These are phyloP conservation scores for Phyllotreta striolata DNA, from an alignment of 2,888 invertebrate genomes.

Conservation along the genomic window DNA sequence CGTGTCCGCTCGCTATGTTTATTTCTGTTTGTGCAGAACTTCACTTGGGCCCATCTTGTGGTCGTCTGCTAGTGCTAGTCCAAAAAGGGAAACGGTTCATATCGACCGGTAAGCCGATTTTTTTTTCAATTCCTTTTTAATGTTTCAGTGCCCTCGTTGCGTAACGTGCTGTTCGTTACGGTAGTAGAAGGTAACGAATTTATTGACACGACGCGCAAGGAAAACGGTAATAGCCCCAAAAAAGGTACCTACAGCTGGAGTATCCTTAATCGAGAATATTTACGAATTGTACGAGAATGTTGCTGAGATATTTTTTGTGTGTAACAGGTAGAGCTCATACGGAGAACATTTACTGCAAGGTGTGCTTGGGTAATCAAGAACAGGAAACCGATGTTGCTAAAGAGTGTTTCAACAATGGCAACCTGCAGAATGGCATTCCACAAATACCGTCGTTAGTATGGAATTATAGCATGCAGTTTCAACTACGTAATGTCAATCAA, in stretches of 20 bases:
- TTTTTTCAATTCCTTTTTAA: slow-evolving; percentile 53
- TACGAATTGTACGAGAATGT: too few relatives aligned
- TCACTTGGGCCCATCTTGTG: slow-evolving; percentile 56
- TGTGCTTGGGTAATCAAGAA: slow-evolving; percentile 75
- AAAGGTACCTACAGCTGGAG: slow-evolving; percentile 35
- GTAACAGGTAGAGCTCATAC: slow-evolving; percentile 64
- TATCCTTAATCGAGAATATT: too few relatives aligned
- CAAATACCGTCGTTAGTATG: slow-evolving; percentile 66
- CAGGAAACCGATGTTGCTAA: slow-evolving; percentile 71
- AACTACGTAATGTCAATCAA: slow-evolving; percentile 71
- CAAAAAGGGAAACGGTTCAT: slow-evolving; percentile 61
- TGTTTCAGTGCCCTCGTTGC: slow-evolving; percentile 60
- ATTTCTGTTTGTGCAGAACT: slow-evolving; percentile 53
- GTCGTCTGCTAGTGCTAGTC: slow-evolving; percentile 60
- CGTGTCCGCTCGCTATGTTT: slow-evolving; percentile 9
- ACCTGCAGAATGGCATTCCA: slow-evolving; percentile 54
- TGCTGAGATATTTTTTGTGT: too few relatives aligned
- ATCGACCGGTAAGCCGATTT: slow-evolving; percentile 56
- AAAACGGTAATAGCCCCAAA: slow-evolving; percentile 35
- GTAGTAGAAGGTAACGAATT: slow-evolving; percentile 52
- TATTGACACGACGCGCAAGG: background rate
- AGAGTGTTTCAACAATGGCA: slow-evolving; percentile 62
- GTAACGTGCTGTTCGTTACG: slow-evolving; percentile 49
- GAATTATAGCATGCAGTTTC: slow-evolving; percentile 81
- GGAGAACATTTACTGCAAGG: slow-evolving; percentile 77